Evolutionary conservation across 1,140 invertebrate genomes (phyloP), one percentile per base, ranked within the genome.

Genomic region (Neodiprion lecontei): DNA sequence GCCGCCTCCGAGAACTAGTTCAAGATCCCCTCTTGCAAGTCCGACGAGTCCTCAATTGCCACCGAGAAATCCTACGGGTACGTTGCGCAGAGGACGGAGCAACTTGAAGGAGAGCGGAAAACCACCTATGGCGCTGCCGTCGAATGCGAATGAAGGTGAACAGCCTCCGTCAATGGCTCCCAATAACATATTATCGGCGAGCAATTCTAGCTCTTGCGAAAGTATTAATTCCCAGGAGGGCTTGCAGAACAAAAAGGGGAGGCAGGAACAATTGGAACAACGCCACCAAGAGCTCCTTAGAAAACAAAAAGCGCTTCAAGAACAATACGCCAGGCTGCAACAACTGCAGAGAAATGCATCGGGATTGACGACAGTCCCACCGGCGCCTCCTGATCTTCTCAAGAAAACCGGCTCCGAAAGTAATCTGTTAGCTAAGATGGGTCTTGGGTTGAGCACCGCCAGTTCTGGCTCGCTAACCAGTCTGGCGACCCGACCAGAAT

Each of bases 371-470:
- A 87, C 89, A 10, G 84, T 90, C 49, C 91, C 92, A 69, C 90
- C 91, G 21, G 88, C 90, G 21, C 90, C 91, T 14, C 90, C 92
- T 66, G 90, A 91, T 77, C 90, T 91, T 72, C 86, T 96, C 7
- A 96, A 97, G 85, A 96, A 96, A 83, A 96, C 95, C 0, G 95
- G 95, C n/a, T 96, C 94, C 79, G 96, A 97, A 83, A 95, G 95
- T 28, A 97, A 97, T 84, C 87, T 97, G 5, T 86, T 96, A 21
- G 92, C 93, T n/a, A 96, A 96, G 83, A 94, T 96, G 91, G 94
- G 94, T 4, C 85, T 95, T 7, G 92, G 92, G 70, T 84, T 94
- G 76, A 90, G 91, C 48, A 87, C 92, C 0, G 84, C 89, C 0
- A 89, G 88, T 11, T 92, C 92, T 2, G 93, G 92, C 9, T 93